phyloP scores from a whole-genome alignment of 2,888 invertebrate species.

The Acrobasis consociella region DNA sequence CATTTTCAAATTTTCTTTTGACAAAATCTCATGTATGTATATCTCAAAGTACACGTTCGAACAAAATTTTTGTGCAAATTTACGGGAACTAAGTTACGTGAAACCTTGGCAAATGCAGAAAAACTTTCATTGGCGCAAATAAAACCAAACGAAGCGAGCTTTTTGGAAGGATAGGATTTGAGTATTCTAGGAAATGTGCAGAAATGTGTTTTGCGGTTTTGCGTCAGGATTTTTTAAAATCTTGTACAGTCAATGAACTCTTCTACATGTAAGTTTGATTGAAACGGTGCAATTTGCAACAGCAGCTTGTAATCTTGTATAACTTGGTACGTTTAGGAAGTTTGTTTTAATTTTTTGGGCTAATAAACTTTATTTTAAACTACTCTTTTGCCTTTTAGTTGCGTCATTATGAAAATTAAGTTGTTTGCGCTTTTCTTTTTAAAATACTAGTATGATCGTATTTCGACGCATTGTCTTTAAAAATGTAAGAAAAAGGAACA shows the following conservation, averaged over 20 bases:
- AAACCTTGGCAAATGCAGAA: conserved; percentile 5
- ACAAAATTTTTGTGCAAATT: conserved; percentile 4
- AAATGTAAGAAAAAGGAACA: no score
- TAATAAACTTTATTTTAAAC: no score
- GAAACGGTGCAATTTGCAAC: no score
- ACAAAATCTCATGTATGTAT: background rate
- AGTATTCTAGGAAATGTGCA: background rate
- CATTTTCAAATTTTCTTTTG: no score
- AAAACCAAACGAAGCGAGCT: conserved; percentile 4
- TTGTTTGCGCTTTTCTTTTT: no score
- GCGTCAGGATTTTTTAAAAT: background rate
- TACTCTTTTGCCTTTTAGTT: no score
- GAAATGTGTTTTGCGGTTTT: background rate
- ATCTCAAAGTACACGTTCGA: background rate
- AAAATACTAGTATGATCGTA: no score
- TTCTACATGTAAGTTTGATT: background rate
- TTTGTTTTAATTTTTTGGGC: no score
- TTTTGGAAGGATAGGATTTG: background rate
- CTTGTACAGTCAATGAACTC: background rate
- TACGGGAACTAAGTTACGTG: background rate
- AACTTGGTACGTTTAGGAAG: no score
- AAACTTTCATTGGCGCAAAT: conserved; percentile 10
- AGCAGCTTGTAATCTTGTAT: no score
- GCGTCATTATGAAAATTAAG: no score
- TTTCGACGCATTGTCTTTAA: no score